These are phyloP conservation scores for Rugalucina vietnamica DNA, from an alignment of 2,888 invertebrate species.

Conservation along the genomic window DNA sequence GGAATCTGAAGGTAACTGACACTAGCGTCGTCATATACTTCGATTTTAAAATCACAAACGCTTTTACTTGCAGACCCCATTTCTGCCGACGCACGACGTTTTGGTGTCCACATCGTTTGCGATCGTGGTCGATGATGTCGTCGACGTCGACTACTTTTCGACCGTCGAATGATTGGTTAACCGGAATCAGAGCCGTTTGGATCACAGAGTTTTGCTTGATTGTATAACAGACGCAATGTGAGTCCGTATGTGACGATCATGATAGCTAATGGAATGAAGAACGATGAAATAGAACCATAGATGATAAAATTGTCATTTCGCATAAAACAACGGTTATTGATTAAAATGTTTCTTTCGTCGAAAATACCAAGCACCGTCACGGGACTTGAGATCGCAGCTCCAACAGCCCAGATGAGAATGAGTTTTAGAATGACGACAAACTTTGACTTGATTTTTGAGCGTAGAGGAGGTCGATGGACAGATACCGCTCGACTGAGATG, in stretches of 20 bases:
- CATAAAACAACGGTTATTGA: slow-evolving; percentile 87
- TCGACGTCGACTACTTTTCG: slow-evolving; percentile 62
- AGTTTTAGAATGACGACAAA: slow-evolving; percentile 87
- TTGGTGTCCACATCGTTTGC: not conserved
- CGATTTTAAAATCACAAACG: slow-evolving; percentile 22
- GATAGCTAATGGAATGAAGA: slow-evolving; percentile 97
- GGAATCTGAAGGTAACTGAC: slow-evolving; percentile 34
- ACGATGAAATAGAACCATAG: slow-evolving; percentile 97
- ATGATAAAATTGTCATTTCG: slow-evolving; percentile 86
- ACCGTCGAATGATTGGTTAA: slow-evolving; percentile 74
- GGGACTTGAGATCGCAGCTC: slow-evolving; percentile 85
- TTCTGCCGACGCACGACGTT: not conserved
- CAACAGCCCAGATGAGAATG: slow-evolving; percentile 97
- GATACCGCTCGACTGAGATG: slow-evolving; percentile 89
- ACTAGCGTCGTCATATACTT: slow-evolving; percentile 8
- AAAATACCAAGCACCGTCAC: slow-evolving; percentile 84
- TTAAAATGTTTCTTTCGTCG: slow-evolving; percentile 87
- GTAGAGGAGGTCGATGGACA: slow-evolving; percentile 95
- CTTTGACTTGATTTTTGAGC: slow-evolving; percentile 81
- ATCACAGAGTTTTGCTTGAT: slow-evolving; percentile 86
- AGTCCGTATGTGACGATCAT: slow-evolving; percentile 98
- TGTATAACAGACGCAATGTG: slow-evolving; percentile 94
- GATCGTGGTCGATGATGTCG: slow-evolving; percentile 7
- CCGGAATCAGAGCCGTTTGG: slow-evolving; percentile 60
- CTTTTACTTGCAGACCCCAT: slow-evolving; percentile 19